phyloP scores from a whole-genome alignment of 2,888 invertebrate genomes.

The Diogma glabrata region DNA sequence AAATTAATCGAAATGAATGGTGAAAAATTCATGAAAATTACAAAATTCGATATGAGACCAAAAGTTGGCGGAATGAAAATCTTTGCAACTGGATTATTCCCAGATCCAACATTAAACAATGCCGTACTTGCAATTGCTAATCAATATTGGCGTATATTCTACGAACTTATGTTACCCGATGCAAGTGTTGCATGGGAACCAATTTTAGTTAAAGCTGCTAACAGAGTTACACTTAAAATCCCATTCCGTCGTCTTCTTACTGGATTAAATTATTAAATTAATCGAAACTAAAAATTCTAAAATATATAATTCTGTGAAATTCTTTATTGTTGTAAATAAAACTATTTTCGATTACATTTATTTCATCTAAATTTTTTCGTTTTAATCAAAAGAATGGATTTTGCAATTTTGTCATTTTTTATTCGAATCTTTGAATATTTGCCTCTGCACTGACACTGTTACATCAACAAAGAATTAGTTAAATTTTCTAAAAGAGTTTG shows the following conservation, averaged over 20 bases:
- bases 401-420: too few species aligned
- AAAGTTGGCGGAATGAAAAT: slow-evolving; percentile 50
- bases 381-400: too few species aligned
- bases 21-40: slow-evolving; percentile 44
- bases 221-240: neutral
- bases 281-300: too few species aligned
- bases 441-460: too few species aligned
- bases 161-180: slow-evolving; percentile 39
- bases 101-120: slow-evolving; percentile 55
- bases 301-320: too few species aligned
- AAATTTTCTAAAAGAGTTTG: too few species aligned
- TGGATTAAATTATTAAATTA: neutral
- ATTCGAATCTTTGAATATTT: too few species aligned
- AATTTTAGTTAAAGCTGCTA: neutral
- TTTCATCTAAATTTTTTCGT: too few species aligned
- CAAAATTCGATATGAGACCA: slow-evolving; percentile 48
- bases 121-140: slow-evolving; percentile 40
- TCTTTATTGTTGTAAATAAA: too few species aligned
- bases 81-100: slow-evolving; percentile 45
- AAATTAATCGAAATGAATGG: slow-evolving; percentile 42
- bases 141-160: slow-evolving; percentile 44
- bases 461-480: too few species aligned
- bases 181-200: slow-evolving; percentile 32
- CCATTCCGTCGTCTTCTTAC: slow-evolving; percentile 1
- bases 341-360: too few species aligned